Percentiles rank a stretch among this genome's conserved stretches.
phyloP scores from a whole-genome alignment of 2,797 vertebrate genomes.

The Octomys mimax region DNA sequence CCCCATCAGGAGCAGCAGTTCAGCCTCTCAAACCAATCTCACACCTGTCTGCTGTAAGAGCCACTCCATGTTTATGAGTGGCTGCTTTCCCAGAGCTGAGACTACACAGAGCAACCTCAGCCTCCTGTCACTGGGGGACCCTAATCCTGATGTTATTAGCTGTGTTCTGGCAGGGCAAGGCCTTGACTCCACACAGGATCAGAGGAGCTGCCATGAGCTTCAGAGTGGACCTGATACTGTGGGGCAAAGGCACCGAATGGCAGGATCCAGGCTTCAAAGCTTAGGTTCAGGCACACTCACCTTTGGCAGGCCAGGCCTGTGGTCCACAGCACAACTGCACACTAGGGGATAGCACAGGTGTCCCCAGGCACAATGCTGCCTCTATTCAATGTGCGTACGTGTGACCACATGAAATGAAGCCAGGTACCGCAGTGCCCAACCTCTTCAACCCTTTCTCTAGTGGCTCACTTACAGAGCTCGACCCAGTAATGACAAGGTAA shows the following conservation, averaged over 20 bases:
- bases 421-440: neutral
- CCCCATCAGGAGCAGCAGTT: neutral
- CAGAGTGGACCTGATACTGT: neutral
- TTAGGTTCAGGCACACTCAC: neutral
- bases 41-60: neutral
- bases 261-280: neutral
- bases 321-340: neutral
- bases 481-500: slow-evolving; percentile 16
- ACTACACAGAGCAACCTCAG: neutral
- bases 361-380: neutral
- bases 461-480: neutral
- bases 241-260: neutral
- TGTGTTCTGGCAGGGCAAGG: neutral
- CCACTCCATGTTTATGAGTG: neutral
- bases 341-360: neutral
- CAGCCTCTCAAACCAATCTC: neutral
- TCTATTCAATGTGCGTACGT: neutral
- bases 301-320: neutral
- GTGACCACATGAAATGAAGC: neutral
- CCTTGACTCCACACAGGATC: neutral
- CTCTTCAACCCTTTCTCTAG: slow-evolving; percentile 15
- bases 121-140: neutral
- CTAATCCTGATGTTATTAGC: neutral
- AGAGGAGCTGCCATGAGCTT: neutral
- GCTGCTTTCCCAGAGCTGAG: slow-evolving; percentile 6